Conservation (phyloP, 2,888 invertebrate species). For the Diadromus collaris region DNA sequence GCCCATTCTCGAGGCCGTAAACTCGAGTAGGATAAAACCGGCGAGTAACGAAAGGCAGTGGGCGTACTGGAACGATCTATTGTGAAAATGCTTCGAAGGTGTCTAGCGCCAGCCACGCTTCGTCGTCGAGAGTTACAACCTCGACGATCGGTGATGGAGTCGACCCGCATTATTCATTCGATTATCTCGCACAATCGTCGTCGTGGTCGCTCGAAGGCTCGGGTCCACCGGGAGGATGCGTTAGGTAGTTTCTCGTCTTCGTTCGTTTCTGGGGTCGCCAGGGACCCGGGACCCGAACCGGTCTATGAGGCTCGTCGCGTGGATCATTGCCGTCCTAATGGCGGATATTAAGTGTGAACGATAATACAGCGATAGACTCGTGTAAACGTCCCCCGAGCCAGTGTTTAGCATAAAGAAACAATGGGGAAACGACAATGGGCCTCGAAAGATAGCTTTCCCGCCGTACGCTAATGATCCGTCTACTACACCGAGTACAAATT, state of each 20-base stretch:
- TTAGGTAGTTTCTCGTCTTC: slow-evolving; percentile 55
- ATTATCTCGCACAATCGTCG: slow-evolving; percentile 60
- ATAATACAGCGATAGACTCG: slow-evolving; percentile 48
- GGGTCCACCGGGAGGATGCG: slow-evolving; percentile 34
- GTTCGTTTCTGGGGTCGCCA: slow-evolving; percentile 20
- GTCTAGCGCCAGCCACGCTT: slow-evolving; percentile 47
- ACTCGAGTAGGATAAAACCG: slow-evolving; percentile 25
- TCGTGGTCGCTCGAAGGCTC: neutral
- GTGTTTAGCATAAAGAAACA: slow-evolving; percentile 64
- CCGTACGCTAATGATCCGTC: slow-evolving; percentile 56
- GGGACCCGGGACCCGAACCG: slow-evolving; percentile 39
- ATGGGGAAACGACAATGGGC: slow-evolving; percentile 46
- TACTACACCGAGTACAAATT: slow-evolving; percentile 55
- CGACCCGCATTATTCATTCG: slow-evolving; percentile 65
- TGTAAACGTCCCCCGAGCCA: slow-evolving; percentile 13
- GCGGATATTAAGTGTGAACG: slow-evolving; percentile 61
- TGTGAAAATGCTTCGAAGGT: slow-evolving; percentile 47
- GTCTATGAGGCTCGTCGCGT: slow-evolving; percentile 38
- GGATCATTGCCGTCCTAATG: slow-evolving; percentile 57
- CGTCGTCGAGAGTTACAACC: slow-evolving; percentile 54
- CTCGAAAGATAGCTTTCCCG: slow-evolving; percentile 58
- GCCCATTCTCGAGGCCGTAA: slow-evolving; percentile 12
- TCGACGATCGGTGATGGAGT: slow-evolving; percentile 57
- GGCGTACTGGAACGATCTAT: slow-evolving; percentile 60
- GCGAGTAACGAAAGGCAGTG: slow-evolving; percentile 46